Evolutionary conservation across 1,140 invertebrate species (phyloP), one percentile per base, ranked within the genome.

Genomic region (Ceratoteleas bidentatus): DNA sequence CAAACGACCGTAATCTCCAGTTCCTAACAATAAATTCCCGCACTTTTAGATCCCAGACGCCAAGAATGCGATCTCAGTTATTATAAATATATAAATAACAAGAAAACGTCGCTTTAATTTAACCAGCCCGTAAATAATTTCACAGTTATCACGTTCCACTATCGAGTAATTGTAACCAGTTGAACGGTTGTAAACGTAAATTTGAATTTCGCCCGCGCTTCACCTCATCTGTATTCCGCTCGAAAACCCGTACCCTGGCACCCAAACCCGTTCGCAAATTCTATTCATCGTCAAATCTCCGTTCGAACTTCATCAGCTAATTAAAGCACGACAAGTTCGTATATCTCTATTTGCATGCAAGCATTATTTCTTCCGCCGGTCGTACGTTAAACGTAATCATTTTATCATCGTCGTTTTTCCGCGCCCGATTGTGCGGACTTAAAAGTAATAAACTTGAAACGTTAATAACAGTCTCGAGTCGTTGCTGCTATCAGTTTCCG

Each of bases 361-460:
- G 47, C 60, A 58, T 72, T 72, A 65, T 65, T 72, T 8, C 66
- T 78, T 78, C 60, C 66, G 61, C 45, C 14, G 64, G 61, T 68
- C 68, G 65, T 80, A 80, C 62, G 62, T 69, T 80, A 69, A 33
- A 56, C 13, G 65, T 62, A 81, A 81, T 81, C 70, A 70, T 81
- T 74, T 81, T 74, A 74, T 81, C 77, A 72, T 81, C 65, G 54
- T 58, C 13, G 43, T 74, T 66, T 81, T 77, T 77, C 5, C n/a
- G 36, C 14, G 57, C 52, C n/a, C 54, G 62, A 74, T 74, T 81
- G 69, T 64, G 60, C 24, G 16, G 38, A 32, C 56, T 76, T 64
- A 54, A 76, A 77, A 76, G 66, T 73, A 53, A 76, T 76, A 65
- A 65, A 72, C 66, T 72, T 81, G 79, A 81, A 76, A 75, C 61